These are phyloP conservation scores for Capitella teleta DNA, from an alignment of 1,140 invertebrate species.

Conservation along the genomic window DNA sequence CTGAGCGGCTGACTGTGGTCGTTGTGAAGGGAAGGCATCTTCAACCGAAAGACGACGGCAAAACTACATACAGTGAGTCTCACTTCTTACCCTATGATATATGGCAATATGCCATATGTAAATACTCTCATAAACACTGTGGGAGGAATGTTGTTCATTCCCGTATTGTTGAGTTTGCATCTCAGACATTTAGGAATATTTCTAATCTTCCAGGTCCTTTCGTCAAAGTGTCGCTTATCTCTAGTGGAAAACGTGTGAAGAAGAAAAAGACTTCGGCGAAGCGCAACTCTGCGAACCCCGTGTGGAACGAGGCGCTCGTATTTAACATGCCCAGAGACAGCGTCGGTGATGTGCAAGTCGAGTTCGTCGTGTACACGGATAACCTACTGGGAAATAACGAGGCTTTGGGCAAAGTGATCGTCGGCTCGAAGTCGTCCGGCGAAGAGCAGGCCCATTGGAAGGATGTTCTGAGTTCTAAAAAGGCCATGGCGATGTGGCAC, in stretches of 20 bases:
- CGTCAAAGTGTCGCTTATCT: conserved; percentile 27
- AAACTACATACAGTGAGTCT: conserved; percentile 21
- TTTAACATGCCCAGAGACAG: conserved; percentile 51
- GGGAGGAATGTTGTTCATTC: too few relatives aligned
- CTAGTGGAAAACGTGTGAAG: conserved; percentile 45
- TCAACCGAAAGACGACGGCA: conserved; percentile 37
- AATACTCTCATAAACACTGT: not conserved
- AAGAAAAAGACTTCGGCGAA: conserved; percentile 34
- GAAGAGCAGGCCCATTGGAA: conserved; percentile 28
- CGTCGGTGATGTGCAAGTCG: conserved; percentile 22
- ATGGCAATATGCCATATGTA: not conserved
- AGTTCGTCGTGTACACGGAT: conserved; percentile 31
- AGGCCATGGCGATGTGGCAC: conserved; percentile 19
- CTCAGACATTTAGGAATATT: too few relatives aligned
- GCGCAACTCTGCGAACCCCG: conserved; percentile 62
- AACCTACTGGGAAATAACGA: conserved; percentile 36
- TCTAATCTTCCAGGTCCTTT: conserved; percentile 47
- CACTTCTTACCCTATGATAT: not conserved
- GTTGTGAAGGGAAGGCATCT: conserved; percentile 74
- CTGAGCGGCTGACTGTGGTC: conserved; percentile 69
- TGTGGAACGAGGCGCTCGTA: conserved; percentile 77
- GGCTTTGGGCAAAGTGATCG: conserved; percentile 22
- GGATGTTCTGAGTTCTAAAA: conserved; percentile 18
- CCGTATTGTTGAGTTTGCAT: too few relatives aligned
- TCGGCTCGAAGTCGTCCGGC: conserved; percentile 22